Evolutionary conservation across 2,888 invertebrate genomes (phyloP).

Genomic region (Ischnura elegans): DNA sequence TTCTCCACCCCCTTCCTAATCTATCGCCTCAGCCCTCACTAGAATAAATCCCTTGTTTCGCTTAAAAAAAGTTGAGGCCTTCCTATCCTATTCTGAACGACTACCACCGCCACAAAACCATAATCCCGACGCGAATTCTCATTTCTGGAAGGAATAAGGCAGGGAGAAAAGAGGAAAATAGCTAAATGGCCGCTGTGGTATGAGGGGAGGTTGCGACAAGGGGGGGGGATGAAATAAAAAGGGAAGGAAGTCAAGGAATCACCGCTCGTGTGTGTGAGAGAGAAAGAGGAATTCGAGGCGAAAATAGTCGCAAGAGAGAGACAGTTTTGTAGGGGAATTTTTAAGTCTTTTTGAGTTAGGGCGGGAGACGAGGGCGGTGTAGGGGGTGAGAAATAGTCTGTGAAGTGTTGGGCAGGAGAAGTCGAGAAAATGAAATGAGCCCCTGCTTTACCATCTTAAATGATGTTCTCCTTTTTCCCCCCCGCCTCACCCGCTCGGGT

Average conservation of each 20-base stretch:
- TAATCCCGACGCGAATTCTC: conserved; percentile 42
- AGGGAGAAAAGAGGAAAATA: too few species aligned
- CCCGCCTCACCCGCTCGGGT: neutral
- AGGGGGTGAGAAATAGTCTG: neutral
- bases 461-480: neutral
- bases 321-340: conserved; percentile 58
- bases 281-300: conserved; percentile 58
- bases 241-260: conserved; percentile 54
- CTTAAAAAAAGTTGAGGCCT: too few species aligned
- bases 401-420: neutral
- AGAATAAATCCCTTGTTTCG: too few species aligned
- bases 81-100: neutral
- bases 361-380: neutral
- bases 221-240: conserved; percentile 28
- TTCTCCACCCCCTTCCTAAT: neutral
- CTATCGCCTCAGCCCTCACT: too few species aligned
- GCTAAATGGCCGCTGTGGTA: neutral
- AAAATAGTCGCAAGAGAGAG: conserved; percentile 57
- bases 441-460: conserved; percentile 21
- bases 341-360: neutral
- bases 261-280: conserved; percentile 37
- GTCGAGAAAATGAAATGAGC: conserved; percentile 6
- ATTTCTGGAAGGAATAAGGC: conserved; percentile 1
- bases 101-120: neutral
- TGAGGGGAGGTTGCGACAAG: neutral